Percentiles rank a stretch among this genome's conserved stretches.
These are phyloP conservation scores for Amphiduros pacificus DNA, from an alignment of 2,888 invertebrate species.

Conservation along the genomic window DNA sequence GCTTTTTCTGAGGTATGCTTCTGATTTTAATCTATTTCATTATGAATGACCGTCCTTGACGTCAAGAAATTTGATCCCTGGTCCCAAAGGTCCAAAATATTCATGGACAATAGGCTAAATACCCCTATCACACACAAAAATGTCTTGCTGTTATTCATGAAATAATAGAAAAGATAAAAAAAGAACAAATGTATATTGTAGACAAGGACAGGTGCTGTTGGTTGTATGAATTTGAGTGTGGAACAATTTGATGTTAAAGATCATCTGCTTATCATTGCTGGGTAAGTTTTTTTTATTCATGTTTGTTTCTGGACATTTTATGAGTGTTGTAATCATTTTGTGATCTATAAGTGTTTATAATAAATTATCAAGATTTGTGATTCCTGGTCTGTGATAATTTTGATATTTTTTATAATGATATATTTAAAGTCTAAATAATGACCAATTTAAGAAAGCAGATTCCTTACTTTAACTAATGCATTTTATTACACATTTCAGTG, in stretches of 20 bases:
- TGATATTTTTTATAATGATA: neutral
- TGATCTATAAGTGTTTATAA: neutral
- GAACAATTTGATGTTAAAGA: slow-evolving; percentile 16
- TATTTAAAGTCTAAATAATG: no score
- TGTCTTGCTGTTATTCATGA: no score
- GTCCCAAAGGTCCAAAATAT: no score
- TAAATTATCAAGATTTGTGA: neutral
- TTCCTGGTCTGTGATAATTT: neutral
- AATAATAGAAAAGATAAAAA: no score
- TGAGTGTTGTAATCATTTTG: neutral
- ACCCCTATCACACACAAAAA: no score
- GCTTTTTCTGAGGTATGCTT: no score
- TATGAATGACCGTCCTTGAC: no score
- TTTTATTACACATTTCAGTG: slow-evolving; percentile 16
- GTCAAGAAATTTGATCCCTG: no score
- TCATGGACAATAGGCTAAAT: no score
- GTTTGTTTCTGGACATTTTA: neutral
- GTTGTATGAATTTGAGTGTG: slow-evolving; percentile 21
- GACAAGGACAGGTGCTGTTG: slow-evolving; percentile 24
- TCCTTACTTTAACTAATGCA: neutral
- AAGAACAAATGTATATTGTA: neutral
- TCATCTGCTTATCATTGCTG: slow-evolving; percentile 26
- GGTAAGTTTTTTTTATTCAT: slow-evolving; percentile 16
- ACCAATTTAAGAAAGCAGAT: no score
- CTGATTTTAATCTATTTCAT: no score